Conservation (phyloP, 2,888 invertebrate species). For the Leptinotarsa tumamoca region DNA sequence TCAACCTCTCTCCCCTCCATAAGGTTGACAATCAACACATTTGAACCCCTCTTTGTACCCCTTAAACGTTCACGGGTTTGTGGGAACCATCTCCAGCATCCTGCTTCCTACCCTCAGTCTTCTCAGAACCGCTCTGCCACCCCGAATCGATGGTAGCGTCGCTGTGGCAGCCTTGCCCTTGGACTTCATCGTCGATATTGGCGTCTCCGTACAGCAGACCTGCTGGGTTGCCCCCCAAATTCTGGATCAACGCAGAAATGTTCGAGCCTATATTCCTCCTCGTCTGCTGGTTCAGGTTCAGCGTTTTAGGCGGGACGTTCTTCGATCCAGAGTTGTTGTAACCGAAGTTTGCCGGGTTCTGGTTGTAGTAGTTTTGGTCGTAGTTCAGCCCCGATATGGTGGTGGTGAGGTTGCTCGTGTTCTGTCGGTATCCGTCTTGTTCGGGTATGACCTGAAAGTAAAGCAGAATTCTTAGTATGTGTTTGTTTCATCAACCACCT, state of each 20-base stretch:
- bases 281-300: conserved; percentile 53
- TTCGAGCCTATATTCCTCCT: conserved; percentile 65
- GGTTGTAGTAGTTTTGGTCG: conserved; percentile 62
- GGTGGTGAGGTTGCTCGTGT: conserved; percentile 62
- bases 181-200: conserved; percentile 60
- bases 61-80: conserved; percentile 61
- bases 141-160: conserved; percentile 75
- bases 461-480: background rate
- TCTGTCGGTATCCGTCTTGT: conserved; percentile 59
- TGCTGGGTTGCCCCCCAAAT: conserved; percentile 66
- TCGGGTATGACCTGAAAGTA: conserved; percentile 66
- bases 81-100: conserved; percentile 52
- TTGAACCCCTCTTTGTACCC: background rate
- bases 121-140: conserved; percentile 78
- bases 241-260: conserved; percentile 68
- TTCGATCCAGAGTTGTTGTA: conserved; percentile 56
- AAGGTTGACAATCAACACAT: background rate
- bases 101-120: conserved; percentile 65
- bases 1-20: background rate
- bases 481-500: too few species aligned
- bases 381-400: conserved; percentile 65
- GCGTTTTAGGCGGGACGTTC: conserved; percentile 60
- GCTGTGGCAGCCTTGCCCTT: conserved; percentile 63
- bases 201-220: conserved; percentile 65
- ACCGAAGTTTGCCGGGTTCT: conserved; percentile 52